Evolutionary conservation across 2,888 invertebrate species (phyloP).

Genomic region (Clunio marinus): DNA sequence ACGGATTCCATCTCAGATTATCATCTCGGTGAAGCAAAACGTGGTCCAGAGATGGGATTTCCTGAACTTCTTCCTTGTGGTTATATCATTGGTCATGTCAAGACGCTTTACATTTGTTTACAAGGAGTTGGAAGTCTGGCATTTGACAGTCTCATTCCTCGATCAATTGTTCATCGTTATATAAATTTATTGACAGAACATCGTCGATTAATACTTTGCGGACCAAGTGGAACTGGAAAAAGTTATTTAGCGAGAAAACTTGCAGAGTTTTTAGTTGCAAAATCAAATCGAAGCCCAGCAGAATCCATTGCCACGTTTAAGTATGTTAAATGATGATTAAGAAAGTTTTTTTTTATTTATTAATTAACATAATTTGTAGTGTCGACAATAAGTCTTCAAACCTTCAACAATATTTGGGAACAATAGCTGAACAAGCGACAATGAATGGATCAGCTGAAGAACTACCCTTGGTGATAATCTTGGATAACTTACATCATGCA

Average conservation of each 20-base stretch:
- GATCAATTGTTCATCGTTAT: conserved; percentile 91
- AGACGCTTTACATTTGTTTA: conserved; percentile 83
- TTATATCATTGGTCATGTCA: conserved; percentile 83
- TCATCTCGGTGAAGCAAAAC: conserved; percentile 84
- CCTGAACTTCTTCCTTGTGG: conserved; percentile 92
- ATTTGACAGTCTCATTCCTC: conserved; percentile 93
- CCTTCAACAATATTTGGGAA: conserved; percentile 83
- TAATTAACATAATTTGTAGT: conserved; percentile 52
- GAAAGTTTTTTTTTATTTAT: conserved; percentile 23
- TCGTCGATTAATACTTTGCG: conserved; percentile 89
- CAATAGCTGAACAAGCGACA: conserved; percentile 82
- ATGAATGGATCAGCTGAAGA: conserved; percentile 61
- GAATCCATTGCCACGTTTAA: conserved; percentile 93
- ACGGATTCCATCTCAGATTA: conserved; percentile 90
- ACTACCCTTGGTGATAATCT: conserved; percentile 86
- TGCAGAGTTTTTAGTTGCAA: conserved; percentile 88
- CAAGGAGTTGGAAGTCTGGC: conserved; percentile 81
- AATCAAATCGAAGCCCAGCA: conserved; percentile 72
- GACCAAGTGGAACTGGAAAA: conserved; percentile 95
- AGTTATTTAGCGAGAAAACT: conserved; percentile 91
- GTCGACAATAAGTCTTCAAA: conserved; percentile 94
- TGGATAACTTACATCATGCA: conserved; percentile 93
- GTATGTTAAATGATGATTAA: conserved; percentile 52
- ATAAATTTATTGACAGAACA: conserved; percentile 87
- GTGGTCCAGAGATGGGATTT: conserved; percentile 72